Evolutionary conservation across 2,888 invertebrate species (phyloP).

Genomic region (Apamea monoglypha): DNA sequence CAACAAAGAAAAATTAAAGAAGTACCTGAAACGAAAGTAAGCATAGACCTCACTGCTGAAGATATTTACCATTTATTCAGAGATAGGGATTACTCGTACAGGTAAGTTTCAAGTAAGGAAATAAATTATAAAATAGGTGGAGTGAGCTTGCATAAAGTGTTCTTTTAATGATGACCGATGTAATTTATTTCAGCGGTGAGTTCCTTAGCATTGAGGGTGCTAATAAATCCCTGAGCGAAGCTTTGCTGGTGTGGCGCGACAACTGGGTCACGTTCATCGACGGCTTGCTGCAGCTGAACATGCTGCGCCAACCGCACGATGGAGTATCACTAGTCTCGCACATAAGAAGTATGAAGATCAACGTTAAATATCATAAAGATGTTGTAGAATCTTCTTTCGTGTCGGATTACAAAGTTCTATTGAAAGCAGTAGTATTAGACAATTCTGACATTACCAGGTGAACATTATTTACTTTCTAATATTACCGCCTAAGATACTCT

Average conservation of each 20-base stretch:
- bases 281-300: no score
- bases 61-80: slow-evolving; percentile 47
- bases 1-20: neutral
- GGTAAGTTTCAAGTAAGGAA: slow-evolving; percentile 19
- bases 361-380: no score
- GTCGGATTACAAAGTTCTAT: no score
- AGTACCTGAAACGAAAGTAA: slow-evolving; percentile 19
- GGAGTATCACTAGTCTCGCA: no score
- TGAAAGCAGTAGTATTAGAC: no score
- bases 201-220: slow-evolving; percentile 70
- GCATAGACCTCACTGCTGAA: slow-evolving; percentile 36
- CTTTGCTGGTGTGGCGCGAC: slow-evolving; percentile 90
- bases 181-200: slow-evolving; percentile 65
- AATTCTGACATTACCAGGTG: slow-evolving; percentile 23
- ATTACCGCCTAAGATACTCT: neutral
- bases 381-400: no score
- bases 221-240: slow-evolving; percentile 70
- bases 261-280: slow-evolving; percentile 88
- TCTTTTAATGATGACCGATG: neutral
- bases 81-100: slow-evolving; percentile 52
- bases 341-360: no score
- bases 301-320: no score
- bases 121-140: neutral
- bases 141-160: neutral
- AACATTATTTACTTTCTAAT: neutral